These are phyloP conservation scores for Apoda limacodes DNA, from an alignment of 2,888 invertebrate genomes.

Conservation along the genomic window DNA sequence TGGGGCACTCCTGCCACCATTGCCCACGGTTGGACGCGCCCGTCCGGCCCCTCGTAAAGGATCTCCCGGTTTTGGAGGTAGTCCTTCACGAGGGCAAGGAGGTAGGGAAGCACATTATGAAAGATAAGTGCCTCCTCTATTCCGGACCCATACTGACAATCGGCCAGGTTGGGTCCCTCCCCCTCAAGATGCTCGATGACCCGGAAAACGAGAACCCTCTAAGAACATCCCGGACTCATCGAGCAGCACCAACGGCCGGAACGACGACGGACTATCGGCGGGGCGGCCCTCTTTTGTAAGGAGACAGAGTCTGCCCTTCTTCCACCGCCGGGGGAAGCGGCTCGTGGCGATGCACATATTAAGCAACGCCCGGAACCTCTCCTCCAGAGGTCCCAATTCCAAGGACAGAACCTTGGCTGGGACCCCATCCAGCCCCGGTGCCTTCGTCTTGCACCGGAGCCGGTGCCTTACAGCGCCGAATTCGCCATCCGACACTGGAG, in stretches of 20 bases:
- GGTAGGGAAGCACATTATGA: no score
- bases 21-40: no score
- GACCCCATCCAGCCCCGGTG: constrained; percentile 10
- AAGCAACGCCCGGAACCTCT: no score
- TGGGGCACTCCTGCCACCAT: no score
- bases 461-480: not conserved
- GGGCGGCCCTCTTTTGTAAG: constrained; percentile 5
- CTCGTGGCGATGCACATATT: not conserved
- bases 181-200: no score
- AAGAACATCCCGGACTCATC: constrained; percentile 2
- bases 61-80: no score
- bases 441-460: constrained; percentile 4
- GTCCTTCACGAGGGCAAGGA: no score
- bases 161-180: no score
- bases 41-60: no score
- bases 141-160: no score
- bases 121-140: no score
- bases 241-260: constrained; percentile 1
- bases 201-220: no score
- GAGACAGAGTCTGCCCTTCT: constrained; percentile 7
- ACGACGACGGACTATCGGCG: constrained; percentile 4
- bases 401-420: constrained; percentile 4
- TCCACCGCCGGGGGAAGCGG: constrained; percentile 8
- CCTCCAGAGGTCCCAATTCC: not conserved
- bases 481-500: constrained; percentile 1